Conservation (phyloP, 2,113 vertebrate species). For the Leptodactylus fuscus region DNA sequence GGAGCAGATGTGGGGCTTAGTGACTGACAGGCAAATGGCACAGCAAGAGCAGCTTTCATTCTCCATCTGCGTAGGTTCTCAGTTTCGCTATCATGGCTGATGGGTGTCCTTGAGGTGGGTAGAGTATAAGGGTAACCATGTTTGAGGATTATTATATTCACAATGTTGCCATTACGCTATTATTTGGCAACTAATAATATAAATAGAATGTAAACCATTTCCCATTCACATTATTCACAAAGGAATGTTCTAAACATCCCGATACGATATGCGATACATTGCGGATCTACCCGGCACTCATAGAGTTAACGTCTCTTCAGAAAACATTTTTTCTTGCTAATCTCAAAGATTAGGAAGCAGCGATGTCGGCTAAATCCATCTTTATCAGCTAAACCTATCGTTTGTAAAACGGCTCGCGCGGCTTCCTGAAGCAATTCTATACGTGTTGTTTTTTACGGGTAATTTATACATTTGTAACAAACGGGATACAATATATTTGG, state of each 20-base stretch:
- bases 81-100: too few relatives aligned
- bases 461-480: neutral
- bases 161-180: too few relatives aligned
- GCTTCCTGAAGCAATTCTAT: conserved; percentile 40
- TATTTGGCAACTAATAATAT: too few relatives aligned
- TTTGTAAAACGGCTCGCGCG: conserved; percentile 26
- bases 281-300: neutral
- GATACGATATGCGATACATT: neutral
- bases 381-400: conserved; percentile 48
- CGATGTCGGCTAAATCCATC: conserved; percentile 44
- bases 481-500: too few relatives aligned
- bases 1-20: too few relatives aligned
- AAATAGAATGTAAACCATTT: neutral
- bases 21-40: too few relatives aligned
- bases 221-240: neutral
- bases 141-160: too few relatives aligned
- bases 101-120: too few relatives aligned
- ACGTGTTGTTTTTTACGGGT: neutral
- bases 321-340: conserved; percentile 51
- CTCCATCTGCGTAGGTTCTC: too few relatives aligned
- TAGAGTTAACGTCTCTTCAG: conserved; percentile 26
- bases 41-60: too few relatives aligned
- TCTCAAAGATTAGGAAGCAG: conserved; percentile 49
- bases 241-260: neutral
- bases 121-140: too few relatives aligned